These are phyloP conservation scores for Hucho hucho DNA, from an alignment of 2,113 vertebrate species.

Conservation along the genomic window DNA sequence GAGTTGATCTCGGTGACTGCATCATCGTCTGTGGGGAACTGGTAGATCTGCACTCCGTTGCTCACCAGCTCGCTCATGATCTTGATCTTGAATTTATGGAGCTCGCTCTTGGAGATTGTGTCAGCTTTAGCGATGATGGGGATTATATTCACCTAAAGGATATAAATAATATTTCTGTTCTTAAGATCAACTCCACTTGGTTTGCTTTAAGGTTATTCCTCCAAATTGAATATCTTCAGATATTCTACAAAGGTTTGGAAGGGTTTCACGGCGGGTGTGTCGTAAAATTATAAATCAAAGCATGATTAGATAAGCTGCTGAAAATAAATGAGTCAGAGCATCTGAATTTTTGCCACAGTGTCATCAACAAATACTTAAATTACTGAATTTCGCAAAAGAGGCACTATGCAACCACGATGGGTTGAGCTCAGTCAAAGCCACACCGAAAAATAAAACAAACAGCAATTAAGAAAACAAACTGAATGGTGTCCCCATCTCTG, in stretches of 20 bases:
- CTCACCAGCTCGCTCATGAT: conserved; percentile 98
- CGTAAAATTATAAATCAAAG: not conserved
- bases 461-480: not conserved
- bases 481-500: not conserved
- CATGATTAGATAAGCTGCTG: too few relatives aligned
- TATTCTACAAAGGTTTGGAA: not conserved
- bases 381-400: not conserved
- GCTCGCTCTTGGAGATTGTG: conserved; percentile 96
- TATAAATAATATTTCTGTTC: not conserved
- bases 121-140: conserved; percentile 97
- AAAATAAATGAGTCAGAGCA: too few relatives aligned
- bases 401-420: not conserved
- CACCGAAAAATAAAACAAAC: not conserved
- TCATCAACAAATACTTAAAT: conserved; percentile 8
- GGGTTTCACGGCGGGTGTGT: not conserved
- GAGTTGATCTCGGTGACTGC: conserved; percentile 92
- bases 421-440: not conserved
- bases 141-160: conserved; percentile 91
- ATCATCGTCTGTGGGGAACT: conserved; percentile 95
- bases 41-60: conserved; percentile 98
- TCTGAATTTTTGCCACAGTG: not conserved
- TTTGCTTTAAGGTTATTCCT: not conserved
- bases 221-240: not conserved
- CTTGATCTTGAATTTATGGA: conserved; percentile 99
- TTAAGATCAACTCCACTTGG: not conserved